Base-by-base conservation (phyloP, 2,113 vertebrate species). In the Columba janthina region DNA sequence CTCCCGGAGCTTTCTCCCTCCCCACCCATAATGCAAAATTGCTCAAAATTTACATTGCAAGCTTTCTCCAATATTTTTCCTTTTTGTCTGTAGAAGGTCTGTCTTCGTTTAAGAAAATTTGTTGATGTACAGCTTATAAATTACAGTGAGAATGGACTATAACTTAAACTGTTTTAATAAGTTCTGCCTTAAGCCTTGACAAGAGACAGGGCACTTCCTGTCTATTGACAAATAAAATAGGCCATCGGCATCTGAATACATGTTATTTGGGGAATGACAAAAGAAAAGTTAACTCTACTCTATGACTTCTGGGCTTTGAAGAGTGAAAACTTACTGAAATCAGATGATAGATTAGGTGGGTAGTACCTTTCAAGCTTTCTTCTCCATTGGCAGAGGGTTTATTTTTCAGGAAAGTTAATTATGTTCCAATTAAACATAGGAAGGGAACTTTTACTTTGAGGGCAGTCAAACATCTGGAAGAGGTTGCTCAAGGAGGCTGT, bases 51-150 rank as follows among this genome's bases (percentile, higher is more conserved):
- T 54, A 58, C 78, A 4, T 12, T 57, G 20, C 15, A 85, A 86
- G 46, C 12, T 36, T 79, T n/a, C 17, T 34, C 31, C 48, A 72
- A 2, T 21, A 65, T 42, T 74, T 57, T 31, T 71, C n/a, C 13
- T 67, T 44, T 38, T 50, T 48, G 15, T 14, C 12, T 21, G 51
- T 1, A 53, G 32, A 57, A 71, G 61, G 61, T 34, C 46, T 60
- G 71, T 25, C 61, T 48, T 46, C 15, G 34, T 51, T 72, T 42
- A 46, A 13, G 40, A 28, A 79, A 83, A 66, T 56, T 9, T 32
- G 3, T 15, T 53, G 46, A 85, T 60, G 38, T 15, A 54, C 19
- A 86, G 0, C 0, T 61, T 70, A 38, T 3, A 44, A 72, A 5
- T 34, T 72, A 48, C n/a, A 64, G 31, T 64, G 34, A 72, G 21